phyloP scores from a whole-genome alignment of 2,113 vertebrate species.

The Poecilia latipinna region DNA sequence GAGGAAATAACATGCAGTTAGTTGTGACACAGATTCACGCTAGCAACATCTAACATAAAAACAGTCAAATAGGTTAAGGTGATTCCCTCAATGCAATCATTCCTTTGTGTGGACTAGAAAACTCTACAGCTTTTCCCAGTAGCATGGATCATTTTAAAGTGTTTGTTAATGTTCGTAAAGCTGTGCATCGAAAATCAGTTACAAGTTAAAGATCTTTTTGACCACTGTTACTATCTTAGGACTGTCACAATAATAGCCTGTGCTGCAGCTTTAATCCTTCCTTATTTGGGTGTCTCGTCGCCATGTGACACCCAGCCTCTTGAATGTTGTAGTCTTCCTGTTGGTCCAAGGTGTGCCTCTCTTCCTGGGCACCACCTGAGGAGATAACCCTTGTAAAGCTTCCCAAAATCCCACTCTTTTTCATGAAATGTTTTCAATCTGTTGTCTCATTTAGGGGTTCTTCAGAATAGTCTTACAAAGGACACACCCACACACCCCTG shows the following conservation, averaged over 20 bases:
- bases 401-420: constrained; percentile 1
- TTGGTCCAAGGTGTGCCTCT: constrained; percentile 39
- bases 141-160: constrained; percentile 44
- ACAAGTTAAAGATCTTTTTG: constrained; percentile 34
- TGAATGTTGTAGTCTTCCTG: constrained; percentile 67
- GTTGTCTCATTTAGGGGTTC: constrained; percentile 2
- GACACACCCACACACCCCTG: constrained; percentile 23
- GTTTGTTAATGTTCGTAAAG: constrained; percentile 27
- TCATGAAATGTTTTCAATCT: constrained; percentile 28
- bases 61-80: constrained; percentile 4
- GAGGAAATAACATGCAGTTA: background rate
- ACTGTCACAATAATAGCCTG: constrained; percentile 48
- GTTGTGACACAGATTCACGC: background rate
- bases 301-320: constrained; percentile 48
- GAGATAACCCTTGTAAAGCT: constrained; percentile 18
- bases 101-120: constrained; percentile 23
- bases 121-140: constrained; percentile 38
- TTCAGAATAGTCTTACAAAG: constrained; percentile 1
- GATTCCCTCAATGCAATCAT: constrained; percentile 7
- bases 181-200: constrained; percentile 6
- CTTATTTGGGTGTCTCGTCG: constrained; percentile 28
- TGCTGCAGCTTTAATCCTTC: constrained; percentile 51
- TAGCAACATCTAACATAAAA: constrained; percentile 4
- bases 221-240: constrained; percentile 45
- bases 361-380: constrained; percentile 35